A percentile compares a stretch with the other conserved stretches of the same genome.
Evolutionary conservation across 2,797 vertebrate genomes (phyloP).

Genomic region (Heterohyrax brucei): DNA sequence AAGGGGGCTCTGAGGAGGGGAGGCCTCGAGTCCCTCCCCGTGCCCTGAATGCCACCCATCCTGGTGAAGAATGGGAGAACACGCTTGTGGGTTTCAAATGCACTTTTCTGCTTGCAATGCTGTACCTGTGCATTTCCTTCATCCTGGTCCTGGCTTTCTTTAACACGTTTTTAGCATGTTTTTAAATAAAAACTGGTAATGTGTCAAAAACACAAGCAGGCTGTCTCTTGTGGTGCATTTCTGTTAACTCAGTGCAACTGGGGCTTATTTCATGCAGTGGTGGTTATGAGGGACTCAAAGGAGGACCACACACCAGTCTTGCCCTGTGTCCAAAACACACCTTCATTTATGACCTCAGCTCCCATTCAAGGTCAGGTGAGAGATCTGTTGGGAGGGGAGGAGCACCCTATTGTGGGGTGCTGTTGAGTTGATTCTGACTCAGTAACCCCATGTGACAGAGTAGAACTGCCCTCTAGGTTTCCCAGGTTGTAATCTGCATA

Average conservation of each 20-base stretch:
- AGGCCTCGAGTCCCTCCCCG: not conserved
- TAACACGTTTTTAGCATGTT: conserved; percentile 92
- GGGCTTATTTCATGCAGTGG: not conserved
- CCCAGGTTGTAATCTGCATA: not conserved
- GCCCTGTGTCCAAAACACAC: not conserved
- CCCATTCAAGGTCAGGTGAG: not conserved
- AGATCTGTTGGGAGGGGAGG: not conserved
- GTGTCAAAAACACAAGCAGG: conserved; percentile 84
- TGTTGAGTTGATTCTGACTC: not conserved
- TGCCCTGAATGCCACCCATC: not conserved
- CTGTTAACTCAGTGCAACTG: accelerated
- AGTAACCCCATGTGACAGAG: not conserved
- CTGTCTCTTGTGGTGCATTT: not conserved
- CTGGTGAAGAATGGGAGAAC: conserved; percentile 60
- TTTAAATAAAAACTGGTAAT: conserved; percentile 91
- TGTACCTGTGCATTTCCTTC: conserved; percentile 82
- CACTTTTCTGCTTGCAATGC: conserved; percentile 90
- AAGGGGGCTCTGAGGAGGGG: accelerated
- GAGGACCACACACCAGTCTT: not conserved
- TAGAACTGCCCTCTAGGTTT: not conserved
- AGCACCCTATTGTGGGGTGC: not conserved
- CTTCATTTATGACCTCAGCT: not conserved
- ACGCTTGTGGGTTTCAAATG: conserved; percentile 85
- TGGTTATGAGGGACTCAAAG: not conserved
- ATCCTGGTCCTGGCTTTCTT: conserved; percentile 87